Percentiles rank a stretch among this genome's conserved stretches.
Conservation (phyloP, 2,113 vertebrate species). For the Sturnira hondurensis region DNA sequence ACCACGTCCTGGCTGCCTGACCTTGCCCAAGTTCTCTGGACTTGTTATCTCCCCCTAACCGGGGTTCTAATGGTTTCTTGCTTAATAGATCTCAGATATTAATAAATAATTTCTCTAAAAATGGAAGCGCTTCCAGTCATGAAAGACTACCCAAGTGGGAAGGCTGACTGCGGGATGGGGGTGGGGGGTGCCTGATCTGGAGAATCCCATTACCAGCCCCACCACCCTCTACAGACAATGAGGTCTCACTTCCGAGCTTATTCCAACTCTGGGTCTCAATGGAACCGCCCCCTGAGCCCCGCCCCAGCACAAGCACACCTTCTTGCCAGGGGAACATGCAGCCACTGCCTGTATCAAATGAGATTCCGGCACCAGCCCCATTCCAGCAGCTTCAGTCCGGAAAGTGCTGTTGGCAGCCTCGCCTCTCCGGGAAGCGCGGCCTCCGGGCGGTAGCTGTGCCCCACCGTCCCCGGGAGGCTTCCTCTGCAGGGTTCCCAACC, state of each 20-base stretch:
- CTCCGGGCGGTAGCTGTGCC: constrained; percentile 21
- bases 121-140: neutral
- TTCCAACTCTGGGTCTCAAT: neutral
- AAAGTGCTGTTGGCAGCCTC: constrained; percentile 52
- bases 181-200: neutral
- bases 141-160: neutral
- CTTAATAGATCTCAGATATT: neutral
- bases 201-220: neutral
- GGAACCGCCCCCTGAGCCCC: neutral
- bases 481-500: constrained; percentile 26
- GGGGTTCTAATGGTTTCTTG: neutral
- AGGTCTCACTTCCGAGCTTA: constrained; percentile 9
- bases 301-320: neutral
- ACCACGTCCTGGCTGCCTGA: neutral
- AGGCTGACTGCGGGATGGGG: neutral
- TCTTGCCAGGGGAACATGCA: neutral
- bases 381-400: neutral
- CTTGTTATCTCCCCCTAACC: neutral
- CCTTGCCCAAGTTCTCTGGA: constrained; percentile 25
- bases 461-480: constrained; percentile 21
- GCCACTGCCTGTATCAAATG: neutral
- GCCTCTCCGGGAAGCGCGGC: constrained; percentile 33
- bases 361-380: neutral
- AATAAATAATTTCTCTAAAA: neutral
- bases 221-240: neutral